Evolutionary conservation across 2,888 invertebrate species (phyloP).

Genomic region (Lymantria monacha): DNA sequence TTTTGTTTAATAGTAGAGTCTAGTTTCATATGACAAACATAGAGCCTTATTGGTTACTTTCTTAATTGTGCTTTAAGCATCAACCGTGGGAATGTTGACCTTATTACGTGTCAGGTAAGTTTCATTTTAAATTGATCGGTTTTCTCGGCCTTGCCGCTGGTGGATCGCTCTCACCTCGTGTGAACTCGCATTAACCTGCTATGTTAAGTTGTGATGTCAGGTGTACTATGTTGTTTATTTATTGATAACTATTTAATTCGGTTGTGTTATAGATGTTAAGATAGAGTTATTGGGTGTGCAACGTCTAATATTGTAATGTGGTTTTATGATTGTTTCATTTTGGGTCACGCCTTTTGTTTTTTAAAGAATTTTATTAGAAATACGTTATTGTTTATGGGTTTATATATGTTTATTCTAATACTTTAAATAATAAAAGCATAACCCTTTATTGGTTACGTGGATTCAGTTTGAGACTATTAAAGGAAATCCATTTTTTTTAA

Average conservation of each 20-base stretch:
- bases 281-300: conserved; percentile 69
- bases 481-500: too few relatives aligned
- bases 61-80: conserved; percentile 72
- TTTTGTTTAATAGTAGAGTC: conserved; percentile 45
- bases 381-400: too few relatives aligned
- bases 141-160: conserved; percentile 77
- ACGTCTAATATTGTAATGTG: conserved; percentile 67
- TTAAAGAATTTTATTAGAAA: conserved; percentile 4
- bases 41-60: conserved; percentile 75
- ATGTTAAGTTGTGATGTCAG: conserved; percentile 63
- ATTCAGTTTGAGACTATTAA: too few relatives aligned
- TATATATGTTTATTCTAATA: too few relatives aligned
- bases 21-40: conserved; percentile 44
- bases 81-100: conserved; percentile 66
- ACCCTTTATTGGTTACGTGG: too few relatives aligned
- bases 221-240: conserved; percentile 52
- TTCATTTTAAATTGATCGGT: conserved; percentile 58
- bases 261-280: conserved; percentile 55
- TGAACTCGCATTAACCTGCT: conserved; percentile 78
- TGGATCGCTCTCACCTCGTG: conserved; percentile 80
- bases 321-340: conserved; percentile 65
- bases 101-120: conserved; percentile 58
- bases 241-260: conserved; percentile 65
- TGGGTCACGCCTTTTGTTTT: conserved; percentile 67
- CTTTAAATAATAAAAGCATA: too few relatives aligned